Evolutionary conservation across 1,140 invertebrate species (phyloP).

Genomic region (Cataglyphis hispanica): DNA sequence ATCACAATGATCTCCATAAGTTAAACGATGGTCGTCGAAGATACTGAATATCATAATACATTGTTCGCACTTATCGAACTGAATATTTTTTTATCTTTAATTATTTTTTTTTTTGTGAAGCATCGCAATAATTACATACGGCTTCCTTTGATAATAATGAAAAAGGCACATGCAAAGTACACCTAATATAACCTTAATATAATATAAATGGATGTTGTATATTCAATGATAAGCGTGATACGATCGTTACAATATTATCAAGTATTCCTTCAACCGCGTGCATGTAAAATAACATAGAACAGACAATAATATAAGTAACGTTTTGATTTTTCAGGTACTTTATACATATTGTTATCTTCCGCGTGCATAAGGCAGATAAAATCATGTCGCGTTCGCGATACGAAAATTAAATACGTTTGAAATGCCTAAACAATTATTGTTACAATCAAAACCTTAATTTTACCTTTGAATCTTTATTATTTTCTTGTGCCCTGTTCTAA

Average conservation of each 20-base stretch:
- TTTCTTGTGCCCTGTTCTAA: background rate
- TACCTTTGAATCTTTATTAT: background rate
- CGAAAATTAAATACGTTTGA: background rate
- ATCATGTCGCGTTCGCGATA: conserved; percentile 50
- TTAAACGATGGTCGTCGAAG: conserved; percentile 40
- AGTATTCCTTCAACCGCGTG: conserved; percentile 41
- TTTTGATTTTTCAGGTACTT: conserved; percentile 85
- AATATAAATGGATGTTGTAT: conserved; percentile 63
- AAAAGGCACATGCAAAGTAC: conserved; percentile 77
- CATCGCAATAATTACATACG: conserved; percentile 18
- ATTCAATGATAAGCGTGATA: conserved; percentile 68
- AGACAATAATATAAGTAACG: conserved; percentile 71
- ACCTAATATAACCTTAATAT: conserved; percentile 60
- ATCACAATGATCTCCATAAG: conserved; percentile 5
- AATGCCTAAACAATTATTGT: conserved; percentile 34
- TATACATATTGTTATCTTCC: conserved; percentile 84
- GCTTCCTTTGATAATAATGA: conserved; percentile 60
- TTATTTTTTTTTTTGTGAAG: conserved; percentile 46
- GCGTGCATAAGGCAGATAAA: conserved; percentile 77
- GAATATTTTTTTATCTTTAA: conserved; percentile 38
- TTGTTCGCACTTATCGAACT: conserved; percentile 50
- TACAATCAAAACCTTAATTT: background rate
- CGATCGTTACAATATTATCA: conserved; percentile 65
- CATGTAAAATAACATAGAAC: conserved; percentile 27
- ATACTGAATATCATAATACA: conserved; percentile 66